phyloP scores from a whole-genome alignment of 2,888 invertebrate species.

The Drosophila nr. fundita region DNA sequence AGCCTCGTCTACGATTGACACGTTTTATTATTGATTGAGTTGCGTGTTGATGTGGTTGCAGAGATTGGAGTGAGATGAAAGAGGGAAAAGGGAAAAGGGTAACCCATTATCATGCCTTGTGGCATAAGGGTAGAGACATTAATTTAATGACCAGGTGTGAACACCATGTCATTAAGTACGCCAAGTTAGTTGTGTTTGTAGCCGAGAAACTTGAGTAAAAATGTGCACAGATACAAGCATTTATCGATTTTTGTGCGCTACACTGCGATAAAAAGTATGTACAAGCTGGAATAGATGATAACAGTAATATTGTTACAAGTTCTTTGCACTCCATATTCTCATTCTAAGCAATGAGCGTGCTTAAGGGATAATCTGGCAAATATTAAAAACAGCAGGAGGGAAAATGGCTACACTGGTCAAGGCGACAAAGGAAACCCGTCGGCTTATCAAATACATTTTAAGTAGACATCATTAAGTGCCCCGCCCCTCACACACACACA shows the following conservation, averaged over 20 bases:
- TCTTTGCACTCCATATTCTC: neutral
- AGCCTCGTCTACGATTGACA: slow-evolving; percentile 41
- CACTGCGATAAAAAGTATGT: slow-evolving; percentile 17
- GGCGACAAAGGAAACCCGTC: slow-evolving; percentile 25
- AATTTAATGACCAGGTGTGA: slow-evolving; percentile 45
- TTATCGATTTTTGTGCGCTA: slow-evolving; percentile 46
- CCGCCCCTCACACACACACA: neutral
- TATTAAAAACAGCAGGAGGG: slow-evolving; percentile 22
- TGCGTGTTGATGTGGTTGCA: neutral
- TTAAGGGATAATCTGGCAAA: slow-evolving; percentile 45
- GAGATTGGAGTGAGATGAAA: neutral
- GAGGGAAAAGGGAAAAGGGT: neutral
- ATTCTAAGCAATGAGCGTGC: slow-evolving; percentile 13
- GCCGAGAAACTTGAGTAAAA: slow-evolving; percentile 11
- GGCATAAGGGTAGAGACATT: slow-evolving; percentile 15
- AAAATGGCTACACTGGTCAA: slow-evolving; percentile 23
- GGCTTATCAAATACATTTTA: slow-evolving; percentile 46
- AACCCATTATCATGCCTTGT: slow-evolving; percentile 3
- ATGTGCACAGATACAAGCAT: slow-evolving; percentile 14
- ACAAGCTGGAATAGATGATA: neutral
- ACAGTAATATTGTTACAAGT: neutral
- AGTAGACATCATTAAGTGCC: slow-evolving; percentile 49
- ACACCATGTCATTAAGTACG: slow-evolving; percentile 31
- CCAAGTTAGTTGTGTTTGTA: slow-evolving; percentile 32
- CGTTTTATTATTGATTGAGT: slow-evolving; percentile 48